Evolutionary conservation across 2,113 vertebrate species (phyloP), one percentile per base, ranked within the genome.

Genomic region (Ivindomyrus marchei): DNA sequence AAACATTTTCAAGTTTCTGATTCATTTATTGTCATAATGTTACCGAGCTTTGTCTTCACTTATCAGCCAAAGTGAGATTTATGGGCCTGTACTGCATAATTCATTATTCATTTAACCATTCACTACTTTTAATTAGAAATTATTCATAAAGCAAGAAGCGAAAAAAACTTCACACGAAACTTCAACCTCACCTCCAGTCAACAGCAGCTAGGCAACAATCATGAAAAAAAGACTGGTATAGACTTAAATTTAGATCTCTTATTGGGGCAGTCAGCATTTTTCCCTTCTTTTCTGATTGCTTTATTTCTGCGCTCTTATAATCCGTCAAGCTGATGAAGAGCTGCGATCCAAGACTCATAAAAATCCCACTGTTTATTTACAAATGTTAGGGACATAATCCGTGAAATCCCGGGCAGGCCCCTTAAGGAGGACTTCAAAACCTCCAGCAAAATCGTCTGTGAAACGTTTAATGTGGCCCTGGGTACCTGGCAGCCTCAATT

Each of bases 361-460:
- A 94, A 47, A 95, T 93, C 95, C 93, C 92, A 92, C 94, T 94
- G 92, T 94, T 95, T 94, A 94, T 93, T 93, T 94, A 95, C 93
- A 95, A 96, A 93, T 89, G 94, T 92, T 91, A 91, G 91, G 90
- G 91, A 92, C 91, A 92, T 94, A 95, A 96, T 95, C 95, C 94
- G 90, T 47, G 7, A 94, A 95, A 95, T 94, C 94, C 94, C 52
- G 86, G 74, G 46, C 88, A 95, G 95, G 95, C 94, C 94, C 93
- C 88, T 95, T 95, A 95, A 95, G 95, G 93, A 94, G 91, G 93
- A 93, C 93, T 92, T 92, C 90, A 92, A 93, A 94, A 95, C 93
- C 94, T 94, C 89, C 92, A 91, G 94, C 92, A 93, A 94, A 91
- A 89, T 62, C 10, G n/a, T 85, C 77, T 24, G 50, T 85, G 46